Evolutionary conservation across 2,113 vertebrate genomes (phyloP).

Genomic region (Mastomys coucha): DNA sequence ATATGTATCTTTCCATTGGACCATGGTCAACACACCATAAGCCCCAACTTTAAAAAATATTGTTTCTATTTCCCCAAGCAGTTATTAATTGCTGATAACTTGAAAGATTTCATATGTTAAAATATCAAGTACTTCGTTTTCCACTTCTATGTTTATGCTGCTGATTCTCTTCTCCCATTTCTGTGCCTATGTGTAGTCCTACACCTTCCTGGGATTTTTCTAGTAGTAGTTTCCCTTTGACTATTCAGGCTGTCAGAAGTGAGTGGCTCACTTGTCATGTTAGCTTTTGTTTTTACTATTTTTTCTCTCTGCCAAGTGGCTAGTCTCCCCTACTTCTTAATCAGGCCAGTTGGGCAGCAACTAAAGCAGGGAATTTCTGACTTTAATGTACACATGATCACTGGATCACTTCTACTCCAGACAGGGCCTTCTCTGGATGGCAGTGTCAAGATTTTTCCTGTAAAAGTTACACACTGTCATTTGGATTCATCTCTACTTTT

Average conservation of each 20-base stretch:
- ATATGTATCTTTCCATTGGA: not conserved
- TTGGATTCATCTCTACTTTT: not conserved
- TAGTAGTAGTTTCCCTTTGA: not conserved
- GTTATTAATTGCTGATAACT: not conserved
- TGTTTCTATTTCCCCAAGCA: no score
- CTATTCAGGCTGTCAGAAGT: not conserved
- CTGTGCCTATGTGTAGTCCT: not conserved
- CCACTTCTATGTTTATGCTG: not conserved
- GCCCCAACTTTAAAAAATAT: not conserved
- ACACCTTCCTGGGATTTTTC: not conserved
- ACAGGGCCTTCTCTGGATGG: not conserved
- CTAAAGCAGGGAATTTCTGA: not conserved
- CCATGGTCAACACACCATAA: not conserved
- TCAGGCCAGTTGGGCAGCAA: not conserved
- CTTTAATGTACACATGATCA: not conserved
- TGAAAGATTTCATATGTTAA: slow-evolving; percentile 6
- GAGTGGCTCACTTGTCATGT: not conserved
- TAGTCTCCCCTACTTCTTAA: not conserved
- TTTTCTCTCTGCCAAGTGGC: not conserved
- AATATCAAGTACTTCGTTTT: not conserved
- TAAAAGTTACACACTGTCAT: not conserved
- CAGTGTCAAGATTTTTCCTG: not conserved
- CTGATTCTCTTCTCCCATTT: not conserved
- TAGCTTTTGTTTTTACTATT: not conserved
- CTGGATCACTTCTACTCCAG: not conserved